These are phyloP conservation scores for Aphodius sticticus DNA, from an alignment of 2,888 invertebrate species.

Conservation along the genomic window DNA sequence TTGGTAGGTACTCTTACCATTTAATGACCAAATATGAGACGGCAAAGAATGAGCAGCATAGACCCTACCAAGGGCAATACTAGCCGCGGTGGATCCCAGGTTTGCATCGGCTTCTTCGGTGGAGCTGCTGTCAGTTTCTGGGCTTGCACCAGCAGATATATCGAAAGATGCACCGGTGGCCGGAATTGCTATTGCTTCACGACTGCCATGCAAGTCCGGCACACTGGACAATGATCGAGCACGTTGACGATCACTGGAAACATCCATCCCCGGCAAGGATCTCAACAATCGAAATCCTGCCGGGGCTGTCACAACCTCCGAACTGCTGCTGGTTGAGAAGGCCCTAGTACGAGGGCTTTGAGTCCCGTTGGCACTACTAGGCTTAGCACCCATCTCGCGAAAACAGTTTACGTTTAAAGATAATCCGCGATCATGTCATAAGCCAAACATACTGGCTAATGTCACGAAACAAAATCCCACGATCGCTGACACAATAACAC, in stretches of 20 bases:
- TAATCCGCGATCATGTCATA: neutral
- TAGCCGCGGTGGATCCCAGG: slow-evolving; percentile 57
- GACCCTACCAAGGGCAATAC: slow-evolving; percentile 76
- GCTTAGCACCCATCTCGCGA: slow-evolving; percentile 79
- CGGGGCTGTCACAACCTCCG: slow-evolving; percentile 69
- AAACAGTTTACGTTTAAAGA: slow-evolving; percentile 9
- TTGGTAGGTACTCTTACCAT: slow-evolving; percentile 69
- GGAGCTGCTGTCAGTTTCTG: slow-evolving; percentile 73
- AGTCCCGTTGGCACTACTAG: slow-evolving; percentile 80
- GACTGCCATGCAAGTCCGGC: slow-evolving; percentile 70
- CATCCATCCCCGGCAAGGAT: slow-evolving; percentile 75
- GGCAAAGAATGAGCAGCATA: slow-evolving; percentile 90
- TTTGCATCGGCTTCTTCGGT: slow-evolving; percentile 71
- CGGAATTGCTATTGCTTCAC: slow-evolving; percentile 69
- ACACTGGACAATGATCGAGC: slow-evolving; percentile 85
- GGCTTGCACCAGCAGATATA: slow-evolving; percentile 71
- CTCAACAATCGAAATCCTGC: slow-evolving; percentile 74
- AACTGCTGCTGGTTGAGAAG: slow-evolving; percentile 77
- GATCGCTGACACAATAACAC: slow-evolving; percentile 11
- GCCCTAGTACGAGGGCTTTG: slow-evolving; percentile 77
- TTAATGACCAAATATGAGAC: slow-evolving; percentile 91
- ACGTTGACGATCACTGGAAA: slow-evolving; percentile 80
- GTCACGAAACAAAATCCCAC: neutral
- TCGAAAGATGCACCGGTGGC: slow-evolving; percentile 70
- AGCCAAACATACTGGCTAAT: neutral